phyloP scores from a whole-genome alignment of 2,888 invertebrate species.

The Onchidella celtica region DNA sequence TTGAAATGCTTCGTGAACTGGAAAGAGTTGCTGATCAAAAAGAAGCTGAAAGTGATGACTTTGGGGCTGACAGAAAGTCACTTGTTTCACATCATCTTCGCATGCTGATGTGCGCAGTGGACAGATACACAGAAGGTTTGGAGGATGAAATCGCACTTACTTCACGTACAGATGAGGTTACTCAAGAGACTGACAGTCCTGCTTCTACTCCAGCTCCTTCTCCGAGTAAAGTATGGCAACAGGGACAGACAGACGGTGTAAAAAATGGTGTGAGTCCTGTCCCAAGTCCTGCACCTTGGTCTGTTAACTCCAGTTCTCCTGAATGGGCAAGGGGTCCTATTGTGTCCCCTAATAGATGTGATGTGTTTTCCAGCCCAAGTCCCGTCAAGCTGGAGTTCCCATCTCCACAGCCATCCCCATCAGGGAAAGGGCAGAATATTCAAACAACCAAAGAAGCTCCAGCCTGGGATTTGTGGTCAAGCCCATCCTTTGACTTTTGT shows the following conservation, averaged over 20 bases:
- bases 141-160: slow-evolving; percentile 17
- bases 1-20: slow-evolving; percentile 49
- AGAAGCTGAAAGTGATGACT: slow-evolving; percentile 36
- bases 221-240: too few relatives aligned
- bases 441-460: too few relatives aligned
- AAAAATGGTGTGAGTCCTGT: slow-evolving; percentile 4
- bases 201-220: slow-evolving; percentile 12
- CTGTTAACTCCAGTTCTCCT: neutral
- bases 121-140: slow-evolving; percentile 44
- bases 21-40: slow-evolving; percentile 49
- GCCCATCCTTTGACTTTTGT: slow-evolving; percentile 40
- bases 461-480: slow-evolving; percentile 42
- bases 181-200: slow-evolving; percentile 17
- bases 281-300: neutral
- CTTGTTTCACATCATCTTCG: slow-evolving; percentile 49
- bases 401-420: neutral
- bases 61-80: slow-evolving; percentile 37
- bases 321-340: too few relatives aligned
- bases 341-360: neutral
- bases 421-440: neutral
- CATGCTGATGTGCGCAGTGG: slow-evolving; percentile 50
- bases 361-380: neutral
- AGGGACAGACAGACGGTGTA: too few relatives aligned
- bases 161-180: slow-evolving; percentile 25
- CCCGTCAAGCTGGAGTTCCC: neutral